phyloP scores from a whole-genome alignment of 2,797 vertebrate genomes.

The Dendrocincla tyrannina region DNA sequence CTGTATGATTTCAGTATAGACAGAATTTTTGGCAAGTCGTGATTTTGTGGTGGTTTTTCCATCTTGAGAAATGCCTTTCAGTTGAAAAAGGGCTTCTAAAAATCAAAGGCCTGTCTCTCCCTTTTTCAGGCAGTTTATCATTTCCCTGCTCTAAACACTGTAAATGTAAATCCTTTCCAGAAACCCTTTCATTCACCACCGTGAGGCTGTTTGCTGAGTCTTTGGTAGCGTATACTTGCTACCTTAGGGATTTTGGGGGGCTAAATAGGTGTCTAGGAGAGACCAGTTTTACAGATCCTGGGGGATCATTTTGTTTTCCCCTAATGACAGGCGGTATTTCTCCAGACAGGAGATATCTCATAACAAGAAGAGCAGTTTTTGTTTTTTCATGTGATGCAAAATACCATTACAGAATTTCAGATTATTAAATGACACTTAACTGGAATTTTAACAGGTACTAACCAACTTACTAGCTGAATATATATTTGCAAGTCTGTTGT shows the following conservation, averaged over 20 bases:
- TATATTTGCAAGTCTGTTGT: not conserved
- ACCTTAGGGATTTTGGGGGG: not conserved
- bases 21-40: not conserved
- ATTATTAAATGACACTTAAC: not conserved
- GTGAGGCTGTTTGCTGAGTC: not conserved
- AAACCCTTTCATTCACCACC: not conserved
- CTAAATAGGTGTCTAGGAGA: not conserved
- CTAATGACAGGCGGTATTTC: not conserved
- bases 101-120: not conserved
- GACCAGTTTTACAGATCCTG: not conserved
- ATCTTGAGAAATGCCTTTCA: not conserved
- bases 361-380: not conserved
- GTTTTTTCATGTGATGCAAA: not conserved
- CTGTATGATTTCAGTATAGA: not conserved
- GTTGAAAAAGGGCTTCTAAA: not conserved
- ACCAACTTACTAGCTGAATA: not conserved
- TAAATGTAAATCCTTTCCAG: not conserved
- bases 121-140: not conserved
- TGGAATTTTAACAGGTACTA: not conserved
- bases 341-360: not conserved
- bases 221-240: not conserved
- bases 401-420: not conserved
- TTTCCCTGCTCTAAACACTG: not conserved
- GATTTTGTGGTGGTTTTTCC: not conserved
- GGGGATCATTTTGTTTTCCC: constrained; percentile 13